Conservation (phyloP, 2,113 vertebrate genomes). For the Muntiacus reevesi region DNA sequence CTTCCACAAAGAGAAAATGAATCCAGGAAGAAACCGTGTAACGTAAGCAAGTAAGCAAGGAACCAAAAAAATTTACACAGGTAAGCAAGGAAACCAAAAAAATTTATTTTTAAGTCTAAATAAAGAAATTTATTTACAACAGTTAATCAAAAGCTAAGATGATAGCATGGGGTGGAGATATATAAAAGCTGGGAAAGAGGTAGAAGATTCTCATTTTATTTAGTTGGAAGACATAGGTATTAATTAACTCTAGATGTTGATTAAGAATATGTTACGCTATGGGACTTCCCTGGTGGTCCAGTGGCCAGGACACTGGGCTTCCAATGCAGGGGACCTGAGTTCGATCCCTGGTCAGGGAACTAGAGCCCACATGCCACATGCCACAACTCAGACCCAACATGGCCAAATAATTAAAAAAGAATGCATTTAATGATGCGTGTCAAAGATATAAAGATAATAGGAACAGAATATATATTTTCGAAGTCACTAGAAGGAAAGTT, state of each 20-base stretch:
- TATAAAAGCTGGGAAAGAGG: neutral
- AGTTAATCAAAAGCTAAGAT: neutral
- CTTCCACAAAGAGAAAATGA: neutral
- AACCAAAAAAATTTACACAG: neutral
- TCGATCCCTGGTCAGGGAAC: neutral
- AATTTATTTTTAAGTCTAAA: neutral
- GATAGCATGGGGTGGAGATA: neutral
- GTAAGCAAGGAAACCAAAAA: neutral
- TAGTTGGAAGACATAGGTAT: neutral
- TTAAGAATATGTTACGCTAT: neutral
- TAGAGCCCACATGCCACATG: neutral
- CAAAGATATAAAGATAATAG: neutral
- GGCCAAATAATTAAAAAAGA: neutral
- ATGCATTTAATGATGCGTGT: neutral
- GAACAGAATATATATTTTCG: neutral
- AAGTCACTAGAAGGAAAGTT: neutral
- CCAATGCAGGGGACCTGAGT: neutral
- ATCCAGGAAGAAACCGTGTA: neutral
- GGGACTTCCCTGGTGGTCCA: neutral
- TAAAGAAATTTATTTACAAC: neutral
- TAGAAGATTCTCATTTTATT: neutral
- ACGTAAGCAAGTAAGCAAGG: neutral
- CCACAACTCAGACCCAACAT: neutral
- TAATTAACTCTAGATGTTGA: neutral
- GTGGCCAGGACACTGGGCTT: neutral